phyloP scores from a whole-genome alignment of 1,140 invertebrate genomes.

The Triops longicaudatus region DNA sequence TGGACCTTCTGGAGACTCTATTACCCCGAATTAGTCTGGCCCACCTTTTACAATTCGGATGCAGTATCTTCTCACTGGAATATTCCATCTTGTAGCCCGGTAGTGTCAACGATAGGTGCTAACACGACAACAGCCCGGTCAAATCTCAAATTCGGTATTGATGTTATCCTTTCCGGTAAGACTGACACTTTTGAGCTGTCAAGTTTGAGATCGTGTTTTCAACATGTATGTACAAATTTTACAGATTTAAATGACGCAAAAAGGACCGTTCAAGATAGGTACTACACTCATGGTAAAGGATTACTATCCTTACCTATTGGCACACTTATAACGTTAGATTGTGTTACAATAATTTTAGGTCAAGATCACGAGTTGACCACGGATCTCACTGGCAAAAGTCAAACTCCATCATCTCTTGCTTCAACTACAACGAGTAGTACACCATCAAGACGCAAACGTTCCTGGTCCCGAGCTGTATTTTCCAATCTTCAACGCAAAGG shows the following conservation, averaged over 20 bases:
- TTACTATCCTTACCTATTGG: not conserved
- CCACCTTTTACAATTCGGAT: not conserved
- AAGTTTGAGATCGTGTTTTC: not conserved
- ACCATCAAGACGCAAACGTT: constrained; percentile 54
- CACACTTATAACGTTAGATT: not conserved
- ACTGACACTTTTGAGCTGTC: not conserved
- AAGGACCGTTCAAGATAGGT: not conserved
- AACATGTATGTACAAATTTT: not conserved
- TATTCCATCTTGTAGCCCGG: not conserved
- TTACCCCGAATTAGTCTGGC: constrained; percentile 1
- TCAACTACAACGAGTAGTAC: not conserved
- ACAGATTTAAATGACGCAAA: not conserved
- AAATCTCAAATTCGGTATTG: not conserved
- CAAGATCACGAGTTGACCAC: not conserved
- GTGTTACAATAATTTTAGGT: not conserved
- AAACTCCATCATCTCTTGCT: not conserved
- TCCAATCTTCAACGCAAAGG: constrained; percentile 54
- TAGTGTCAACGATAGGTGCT: not conserved
- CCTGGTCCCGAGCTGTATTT: constrained; percentile 85
- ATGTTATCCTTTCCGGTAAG: not conserved
- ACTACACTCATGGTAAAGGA: not conserved
- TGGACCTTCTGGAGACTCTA: not conserved
- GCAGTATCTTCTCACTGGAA: not conserved
- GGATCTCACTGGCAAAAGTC: not conserved
- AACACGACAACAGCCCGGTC: not conserved